phyloP scores from a whole-genome alignment of 2,888 invertebrate genomes.

The Callosobruchus maculatus region DNA sequence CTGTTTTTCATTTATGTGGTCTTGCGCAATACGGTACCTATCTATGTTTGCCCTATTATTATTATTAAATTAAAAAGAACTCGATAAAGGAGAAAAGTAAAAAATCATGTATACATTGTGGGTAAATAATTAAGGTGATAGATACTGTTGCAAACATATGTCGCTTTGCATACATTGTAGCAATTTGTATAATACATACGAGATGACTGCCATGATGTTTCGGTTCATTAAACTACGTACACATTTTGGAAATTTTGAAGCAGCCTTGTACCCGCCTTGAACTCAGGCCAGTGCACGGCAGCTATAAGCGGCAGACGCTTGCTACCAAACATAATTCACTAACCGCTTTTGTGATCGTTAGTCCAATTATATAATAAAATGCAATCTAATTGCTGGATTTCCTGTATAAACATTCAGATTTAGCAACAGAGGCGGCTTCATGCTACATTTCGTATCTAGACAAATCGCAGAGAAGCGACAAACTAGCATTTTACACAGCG shows the following conservation, averaged over 20 bases:
- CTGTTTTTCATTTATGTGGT: too few relatives aligned
- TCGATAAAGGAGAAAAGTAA: too few relatives aligned
- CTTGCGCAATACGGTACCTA: too few relatives aligned
- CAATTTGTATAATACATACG: background rate
- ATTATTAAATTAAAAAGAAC: too few relatives aligned
- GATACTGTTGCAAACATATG: too few relatives aligned
- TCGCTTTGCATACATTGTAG: too few relatives aligned
- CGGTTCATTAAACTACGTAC: background rate
- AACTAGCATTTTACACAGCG: background rate
- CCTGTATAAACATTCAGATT: constrained; percentile 16
- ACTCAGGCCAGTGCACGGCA: constrained; percentile 5
- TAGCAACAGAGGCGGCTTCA: background rate
- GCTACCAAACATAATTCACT: constrained; percentile 14
- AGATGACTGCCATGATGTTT: background rate
- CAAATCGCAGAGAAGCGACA: background rate
- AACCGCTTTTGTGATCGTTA: constrained; percentile 12
- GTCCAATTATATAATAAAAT: constrained; percentile 22
- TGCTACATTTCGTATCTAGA: background rate
- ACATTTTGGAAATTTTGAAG: background rate
- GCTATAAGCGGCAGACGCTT: background rate
- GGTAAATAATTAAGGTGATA: too few relatives aligned
- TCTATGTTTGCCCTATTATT: too few relatives aligned
- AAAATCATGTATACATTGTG: too few relatives aligned
- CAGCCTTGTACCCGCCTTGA: constrained; percentile 10
- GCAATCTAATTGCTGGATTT: constrained; percentile 24